A percentile compares a stretch with the other conserved stretches of the same genome.
phyloP scores from a whole-genome alignment of 2,113 vertebrate genomes.

The Engystomops pustulosus region DNA sequence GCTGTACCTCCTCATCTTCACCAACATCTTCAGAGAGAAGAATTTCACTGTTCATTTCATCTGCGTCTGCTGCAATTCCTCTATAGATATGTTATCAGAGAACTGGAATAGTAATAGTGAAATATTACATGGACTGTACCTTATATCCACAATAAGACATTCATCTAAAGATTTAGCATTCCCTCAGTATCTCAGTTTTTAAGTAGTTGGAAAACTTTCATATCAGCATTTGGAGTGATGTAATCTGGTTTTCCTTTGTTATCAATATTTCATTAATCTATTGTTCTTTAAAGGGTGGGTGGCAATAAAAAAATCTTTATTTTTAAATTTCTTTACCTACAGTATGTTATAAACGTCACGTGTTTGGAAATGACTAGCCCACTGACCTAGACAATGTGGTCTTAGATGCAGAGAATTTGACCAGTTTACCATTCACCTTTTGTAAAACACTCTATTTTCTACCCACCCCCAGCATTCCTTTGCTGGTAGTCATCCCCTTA shows the following conservation, averaged over 20 bases:
- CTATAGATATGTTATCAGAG: constrained; percentile 35
- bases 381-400: background rate
- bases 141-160: no score
- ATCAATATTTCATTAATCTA: no score
- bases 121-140: background rate
- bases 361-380: background rate
- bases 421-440: background rate
- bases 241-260: no score
- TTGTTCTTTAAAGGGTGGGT: no score
- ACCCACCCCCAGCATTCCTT: constrained; percentile 16
- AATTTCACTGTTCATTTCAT: constrained; percentile 30
- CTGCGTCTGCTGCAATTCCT: constrained; percentile 33
- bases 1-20: constrained; percentile 35
- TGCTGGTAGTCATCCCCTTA: background rate
- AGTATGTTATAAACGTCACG: background rate
- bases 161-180: no score
- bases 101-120: background rate
- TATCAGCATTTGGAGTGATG: background rate
- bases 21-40: background rate
- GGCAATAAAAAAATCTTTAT: no score
- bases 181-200: no score
- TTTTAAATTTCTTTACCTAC: no score
- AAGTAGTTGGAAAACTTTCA: background rate
- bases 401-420: background rate
- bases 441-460: background rate